Conservation (phyloP, 2,888 invertebrate species). For the Cantharis rustica region DNA sequence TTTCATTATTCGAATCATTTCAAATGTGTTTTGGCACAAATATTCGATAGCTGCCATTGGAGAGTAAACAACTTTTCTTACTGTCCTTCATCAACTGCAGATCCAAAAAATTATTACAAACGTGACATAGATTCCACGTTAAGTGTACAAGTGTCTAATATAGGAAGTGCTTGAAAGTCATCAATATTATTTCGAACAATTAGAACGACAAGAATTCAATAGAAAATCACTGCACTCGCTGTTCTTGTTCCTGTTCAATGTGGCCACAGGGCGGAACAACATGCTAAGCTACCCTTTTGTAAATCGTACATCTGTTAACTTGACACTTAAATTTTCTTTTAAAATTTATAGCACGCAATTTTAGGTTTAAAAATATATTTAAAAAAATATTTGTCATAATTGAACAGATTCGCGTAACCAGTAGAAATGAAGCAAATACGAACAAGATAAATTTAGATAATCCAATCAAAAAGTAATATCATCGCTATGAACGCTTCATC, state of each 20-base stretch:
- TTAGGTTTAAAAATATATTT: neutral
- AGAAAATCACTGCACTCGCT: constrained; percentile 19
- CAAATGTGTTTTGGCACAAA: neutral
- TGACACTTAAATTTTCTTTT: neutral
- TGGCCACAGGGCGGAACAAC: constrained; percentile 33
- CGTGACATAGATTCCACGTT: no score
- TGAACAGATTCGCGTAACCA: neutral
- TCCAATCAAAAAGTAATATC: constrained; percentile 31
- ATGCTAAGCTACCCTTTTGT: constrained; percentile 22
- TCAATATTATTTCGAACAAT: constrained; percentile 28
- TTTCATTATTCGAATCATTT: neutral
- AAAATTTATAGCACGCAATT: neutral
- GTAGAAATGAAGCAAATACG: neutral
- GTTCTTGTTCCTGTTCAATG: constrained; percentile 25
- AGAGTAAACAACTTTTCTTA: neutral
- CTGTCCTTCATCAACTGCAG: no score
- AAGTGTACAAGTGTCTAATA: neutral
- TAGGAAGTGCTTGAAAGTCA: constrained; percentile 22
- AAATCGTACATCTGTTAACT: constrained; percentile 26
- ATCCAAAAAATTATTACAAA: no score
- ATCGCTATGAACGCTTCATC: constrained; percentile 23
- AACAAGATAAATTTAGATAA: constrained; percentile 24
- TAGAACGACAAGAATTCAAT: constrained; percentile 26
- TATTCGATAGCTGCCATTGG: neutral
- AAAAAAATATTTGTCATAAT: neutral